These are phyloP conservation scores for Amphibalanus amphitrite DNA, from an alignment of 1,140 invertebrate species.

Conservation along the genomic window DNA sequence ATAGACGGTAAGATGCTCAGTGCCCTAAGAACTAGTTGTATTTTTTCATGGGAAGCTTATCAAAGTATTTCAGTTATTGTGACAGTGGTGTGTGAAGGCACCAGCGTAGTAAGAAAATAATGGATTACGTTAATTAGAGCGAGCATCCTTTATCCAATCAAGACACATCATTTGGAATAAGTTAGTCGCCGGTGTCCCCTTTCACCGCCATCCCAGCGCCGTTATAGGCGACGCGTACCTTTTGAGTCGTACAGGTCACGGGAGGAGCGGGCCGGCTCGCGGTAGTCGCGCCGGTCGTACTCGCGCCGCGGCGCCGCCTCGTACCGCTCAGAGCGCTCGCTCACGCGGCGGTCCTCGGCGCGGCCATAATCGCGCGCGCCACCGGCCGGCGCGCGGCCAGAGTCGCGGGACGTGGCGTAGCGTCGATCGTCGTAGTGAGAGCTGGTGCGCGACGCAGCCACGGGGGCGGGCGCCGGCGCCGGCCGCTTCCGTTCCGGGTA, in stretches of 20 bases:
- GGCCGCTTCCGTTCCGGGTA: slow-evolving; percentile 3
- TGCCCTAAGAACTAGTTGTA: too few relatives aligned
- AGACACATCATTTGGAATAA: too few relatives aligned
- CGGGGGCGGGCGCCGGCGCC: background rate
- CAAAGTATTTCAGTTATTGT: too few relatives aligned
- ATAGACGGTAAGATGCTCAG: too few relatives aligned
- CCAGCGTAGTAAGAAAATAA: too few relatives aligned
- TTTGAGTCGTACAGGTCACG: background rate
- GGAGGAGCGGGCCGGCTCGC: background rate
- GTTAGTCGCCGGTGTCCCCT: too few relatives aligned
- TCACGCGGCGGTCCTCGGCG: background rate
- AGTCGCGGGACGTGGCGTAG: background rate
- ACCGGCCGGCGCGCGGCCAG: background rate
- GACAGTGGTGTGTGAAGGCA: too few relatives aligned
- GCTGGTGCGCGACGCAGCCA: background rate
- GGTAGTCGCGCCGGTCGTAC: background rate
- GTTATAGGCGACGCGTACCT: background rate
- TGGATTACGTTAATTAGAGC: too few relatives aligned
- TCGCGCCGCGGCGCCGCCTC: background rate
- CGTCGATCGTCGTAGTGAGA: slow-evolving; percentile 8
- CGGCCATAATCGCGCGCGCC: background rate
- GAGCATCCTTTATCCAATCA: too few relatives aligned
- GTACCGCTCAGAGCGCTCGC: slow-evolving; percentile 1
- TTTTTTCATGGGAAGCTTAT: too few relatives aligned
- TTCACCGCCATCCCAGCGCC: too few relatives aligned